Conservation (phyloP, 2,888 invertebrate species). For the Ochropleura leucogaster region DNA sequence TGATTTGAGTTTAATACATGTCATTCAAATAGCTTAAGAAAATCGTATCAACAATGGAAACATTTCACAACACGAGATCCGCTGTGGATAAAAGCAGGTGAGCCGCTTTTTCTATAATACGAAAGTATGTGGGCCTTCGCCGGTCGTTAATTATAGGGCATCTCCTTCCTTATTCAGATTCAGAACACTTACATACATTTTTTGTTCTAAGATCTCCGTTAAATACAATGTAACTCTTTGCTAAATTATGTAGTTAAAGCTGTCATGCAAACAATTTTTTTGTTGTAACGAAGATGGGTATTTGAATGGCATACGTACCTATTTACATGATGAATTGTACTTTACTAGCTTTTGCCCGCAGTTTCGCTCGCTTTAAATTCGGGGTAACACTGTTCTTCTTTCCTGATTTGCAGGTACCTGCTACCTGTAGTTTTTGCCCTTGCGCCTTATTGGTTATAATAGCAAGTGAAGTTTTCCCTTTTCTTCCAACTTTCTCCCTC, state of each 20-base stretch:
- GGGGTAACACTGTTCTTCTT: too few species aligned
- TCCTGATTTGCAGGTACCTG: too few species aligned
- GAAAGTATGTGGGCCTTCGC: conserved; percentile 82
- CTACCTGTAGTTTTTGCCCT: too few species aligned
- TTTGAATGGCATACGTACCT: conserved; percentile 27
- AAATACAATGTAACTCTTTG: conserved; percentile 39
- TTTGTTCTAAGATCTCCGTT: conserved; percentile 52
- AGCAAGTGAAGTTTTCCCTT: too few species aligned
- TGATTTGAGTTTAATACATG: too few species aligned
- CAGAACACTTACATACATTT: conserved; percentile 52
- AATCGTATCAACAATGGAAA: conserved; percentile 67
- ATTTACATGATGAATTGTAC: conserved; percentile 48
- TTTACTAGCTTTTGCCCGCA: not conserved
- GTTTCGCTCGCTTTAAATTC: too few species aligned
- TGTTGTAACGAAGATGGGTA: not conserved
- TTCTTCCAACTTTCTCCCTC: too few species aligned
- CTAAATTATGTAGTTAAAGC: conserved; percentile 34
- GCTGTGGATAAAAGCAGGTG: conserved; percentile 81
- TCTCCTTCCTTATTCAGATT: conserved; percentile 78
- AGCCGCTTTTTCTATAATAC: conserved; percentile 81
- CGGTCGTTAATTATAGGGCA: conserved; percentile 83
- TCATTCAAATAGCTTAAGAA: not conserved
- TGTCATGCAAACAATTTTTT: conserved; percentile 52
- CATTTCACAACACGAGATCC: conserved; percentile 71
- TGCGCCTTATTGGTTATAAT: too few species aligned